phyloP scores from a whole-genome alignment of 2,113 vertebrate genomes.

The Cinclus cinclus region DNA sequence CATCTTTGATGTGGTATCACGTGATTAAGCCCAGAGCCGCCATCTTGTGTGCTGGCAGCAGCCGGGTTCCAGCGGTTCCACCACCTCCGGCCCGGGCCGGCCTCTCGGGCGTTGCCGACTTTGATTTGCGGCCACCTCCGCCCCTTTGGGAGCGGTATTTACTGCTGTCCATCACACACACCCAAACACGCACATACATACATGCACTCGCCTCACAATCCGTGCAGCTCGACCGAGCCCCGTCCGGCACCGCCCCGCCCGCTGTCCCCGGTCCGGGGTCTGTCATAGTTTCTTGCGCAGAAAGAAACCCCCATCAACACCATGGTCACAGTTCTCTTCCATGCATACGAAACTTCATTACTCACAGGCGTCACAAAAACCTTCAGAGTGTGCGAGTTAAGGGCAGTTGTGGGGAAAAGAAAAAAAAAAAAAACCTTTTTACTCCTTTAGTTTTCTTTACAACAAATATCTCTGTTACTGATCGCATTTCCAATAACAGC shows the following conservation, averaged over 20 bases:
- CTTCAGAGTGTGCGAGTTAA: not conserved
- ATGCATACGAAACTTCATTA: not conserved
- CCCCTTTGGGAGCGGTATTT: accelerated
- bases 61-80: accelerated
- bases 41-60: not conserved
- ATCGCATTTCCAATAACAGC: not conserved
- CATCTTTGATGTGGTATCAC: not conserved
- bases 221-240: accelerated
- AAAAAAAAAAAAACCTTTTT: not conserved
- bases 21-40: accelerated
- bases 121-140: not conserved
- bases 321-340: not conserved
- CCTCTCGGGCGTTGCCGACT: not conserved
- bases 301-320: not conserved
- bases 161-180: accelerated
- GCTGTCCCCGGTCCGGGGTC: accelerated
- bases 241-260: too few relatives aligned
- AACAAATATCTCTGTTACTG: not conserved
- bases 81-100: not conserved
- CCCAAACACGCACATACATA: accelerated
- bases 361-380: not conserved
- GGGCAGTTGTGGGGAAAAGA: not conserved
- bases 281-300: not conserved
- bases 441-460: not conserved
- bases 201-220: accelerated